Conservation (phyloP, 1,140 invertebrate genomes). For the Musca domestica region DNA sequence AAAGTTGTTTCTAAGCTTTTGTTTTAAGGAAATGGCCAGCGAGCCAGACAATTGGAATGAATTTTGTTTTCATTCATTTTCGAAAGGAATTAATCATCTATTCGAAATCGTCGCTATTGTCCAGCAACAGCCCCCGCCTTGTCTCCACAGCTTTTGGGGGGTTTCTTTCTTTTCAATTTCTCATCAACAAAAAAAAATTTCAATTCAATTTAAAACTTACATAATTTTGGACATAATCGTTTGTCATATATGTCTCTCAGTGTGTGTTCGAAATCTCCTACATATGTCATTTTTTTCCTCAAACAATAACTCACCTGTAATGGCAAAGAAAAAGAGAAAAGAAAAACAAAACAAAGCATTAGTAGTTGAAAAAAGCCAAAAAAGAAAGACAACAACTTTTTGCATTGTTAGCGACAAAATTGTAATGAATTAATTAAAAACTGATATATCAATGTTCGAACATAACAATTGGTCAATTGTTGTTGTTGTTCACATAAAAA, state of each 20-base stretch:
- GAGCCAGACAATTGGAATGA: too few species aligned
- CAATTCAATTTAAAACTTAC: conserved; percentile 14
- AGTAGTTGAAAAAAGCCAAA: background rate
- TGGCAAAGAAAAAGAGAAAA: background rate
- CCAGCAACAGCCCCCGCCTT: too few species aligned
- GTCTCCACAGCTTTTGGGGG: too few species aligned
- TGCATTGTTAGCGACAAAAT: background rate
- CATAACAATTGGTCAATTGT: too few species aligned
- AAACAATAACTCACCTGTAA: conserved; percentile 15
- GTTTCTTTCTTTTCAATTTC: too few species aligned
- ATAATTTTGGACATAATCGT: background rate
- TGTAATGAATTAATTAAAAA: conserved; percentile 7
- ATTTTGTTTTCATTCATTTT: background rate
- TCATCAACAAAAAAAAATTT: too few species aligned
- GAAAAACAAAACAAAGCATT: background rate
- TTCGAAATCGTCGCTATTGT: too few species aligned
- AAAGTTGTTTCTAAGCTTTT: conserved; percentile 1
- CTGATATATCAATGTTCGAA: background rate
- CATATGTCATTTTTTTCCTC: too few species aligned
- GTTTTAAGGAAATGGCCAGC: too few species aligned
- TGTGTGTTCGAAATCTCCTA: too few species aligned
- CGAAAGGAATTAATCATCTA: conserved; percentile 3
- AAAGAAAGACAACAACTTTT: background rate
- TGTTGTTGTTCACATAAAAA: too few species aligned
- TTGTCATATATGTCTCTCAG: background rate